These are phyloP conservation scores for Melipona quadrifasciata DNA, from an alignment of 1,140 invertebrate genomes.

Conservation along the genomic window DNA sequence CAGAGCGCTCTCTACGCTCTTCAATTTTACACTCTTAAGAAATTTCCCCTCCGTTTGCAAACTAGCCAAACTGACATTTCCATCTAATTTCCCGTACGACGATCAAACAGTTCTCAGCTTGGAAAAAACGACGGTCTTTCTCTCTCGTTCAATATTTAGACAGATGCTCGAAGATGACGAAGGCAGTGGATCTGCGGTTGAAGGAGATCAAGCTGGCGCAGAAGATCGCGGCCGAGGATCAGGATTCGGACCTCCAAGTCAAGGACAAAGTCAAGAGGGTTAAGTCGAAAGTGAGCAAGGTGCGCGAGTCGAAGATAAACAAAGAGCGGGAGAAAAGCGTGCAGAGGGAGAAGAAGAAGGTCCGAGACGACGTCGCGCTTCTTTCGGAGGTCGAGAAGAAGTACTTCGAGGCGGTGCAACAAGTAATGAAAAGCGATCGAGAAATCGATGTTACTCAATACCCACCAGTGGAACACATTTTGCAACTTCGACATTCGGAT, in stretches of 20 bases:
- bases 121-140: neutral
- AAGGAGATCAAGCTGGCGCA: slow-evolving; percentile 56
- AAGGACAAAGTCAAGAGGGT: neutral
- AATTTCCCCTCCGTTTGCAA: too few species aligned
- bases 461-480: too few species aligned
- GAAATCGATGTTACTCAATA: neutral
- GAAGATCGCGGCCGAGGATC: neutral
- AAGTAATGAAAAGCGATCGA: slow-evolving; percentile 27
- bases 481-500: neutral
- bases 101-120: neutral
- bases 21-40: neutral
- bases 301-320: neutral
- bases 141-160: slow-evolving; percentile 37
- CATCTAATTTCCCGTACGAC: too few species aligned
- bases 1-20: neutral
- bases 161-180: slow-evolving; percentile 41
- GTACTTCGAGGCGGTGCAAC: slow-evolving; percentile 48
- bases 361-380: slow-evolving; percentile 19
- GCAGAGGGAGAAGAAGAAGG: slow-evolving; percentile 10
- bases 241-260: neutral
- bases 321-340: neutral
- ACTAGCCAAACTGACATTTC: too few species aligned
- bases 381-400: slow-evolving; percentile 30
- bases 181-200: slow-evolving; percentile 49
- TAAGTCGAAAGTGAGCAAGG: neutral